Evolutionary conservation across 2,888 invertebrate genomes (phyloP).

Genomic region (Bhutanitis thaidina): DNA sequence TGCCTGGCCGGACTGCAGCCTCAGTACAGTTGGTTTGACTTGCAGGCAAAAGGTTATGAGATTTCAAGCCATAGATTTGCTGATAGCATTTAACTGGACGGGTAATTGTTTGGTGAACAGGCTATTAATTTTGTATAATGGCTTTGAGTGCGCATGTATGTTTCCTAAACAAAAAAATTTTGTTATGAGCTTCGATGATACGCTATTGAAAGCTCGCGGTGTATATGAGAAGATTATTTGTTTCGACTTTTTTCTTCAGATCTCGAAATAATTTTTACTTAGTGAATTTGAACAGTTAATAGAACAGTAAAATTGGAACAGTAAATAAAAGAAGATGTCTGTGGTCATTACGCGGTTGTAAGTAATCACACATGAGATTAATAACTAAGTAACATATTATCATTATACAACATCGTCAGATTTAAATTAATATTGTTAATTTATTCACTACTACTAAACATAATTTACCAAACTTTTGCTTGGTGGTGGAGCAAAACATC

Average conservation of each 20-base stretch:
- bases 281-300: too few relatives aligned
- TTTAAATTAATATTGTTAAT: too few relatives aligned
- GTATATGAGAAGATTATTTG: constrained; percentile 38
- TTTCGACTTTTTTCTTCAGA: constrained; percentile 19
- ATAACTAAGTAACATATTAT: too few relatives aligned
- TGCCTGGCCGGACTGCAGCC: constrained; percentile 26
- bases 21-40: constrained; percentile 52
- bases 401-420: too few relatives aligned
- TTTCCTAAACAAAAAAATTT: constrained; percentile 61
- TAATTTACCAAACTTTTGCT: too few relatives aligned
- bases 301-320: neutral
- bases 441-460: too few relatives aligned
- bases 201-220: constrained; percentile 52
- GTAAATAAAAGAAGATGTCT: too few relatives aligned
- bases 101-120: constrained; percentile 72
- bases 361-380: too few relatives aligned
- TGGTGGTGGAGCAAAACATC: too few relatives aligned
- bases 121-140: constrained; percentile 73
- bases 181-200: constrained; percentile 43
- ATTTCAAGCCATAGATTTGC: constrained; percentile 72
- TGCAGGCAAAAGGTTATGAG: constrained; percentile 73
- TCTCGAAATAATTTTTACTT: too few relatives aligned
- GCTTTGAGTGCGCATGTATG: constrained; percentile 59
- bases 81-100: constrained; percentile 72
- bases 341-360: too few relatives aligned